Evolutionary conservation across 2,888 invertebrate genomes (phyloP), one percentile per base, ranked within the genome.

Genomic region (Orthosia gothica): DNA sequence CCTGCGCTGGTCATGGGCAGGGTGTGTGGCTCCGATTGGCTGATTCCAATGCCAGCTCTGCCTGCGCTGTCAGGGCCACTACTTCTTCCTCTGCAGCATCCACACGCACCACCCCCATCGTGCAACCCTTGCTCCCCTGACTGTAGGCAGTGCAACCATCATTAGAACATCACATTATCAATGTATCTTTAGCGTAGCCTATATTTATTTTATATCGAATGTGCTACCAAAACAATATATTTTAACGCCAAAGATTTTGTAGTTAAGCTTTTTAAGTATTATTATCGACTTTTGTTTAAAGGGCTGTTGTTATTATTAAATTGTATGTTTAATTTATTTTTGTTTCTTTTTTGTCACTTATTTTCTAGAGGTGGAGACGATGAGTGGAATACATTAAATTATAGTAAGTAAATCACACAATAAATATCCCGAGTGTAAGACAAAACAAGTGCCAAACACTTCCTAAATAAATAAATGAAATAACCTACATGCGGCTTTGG

Each of bases 11-110:
- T 96, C 23, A 96, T 97, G 95, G 96, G 96, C 5, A 88, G 96
- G n/a, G 96, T 97, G 0, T 96, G 96, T 67, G 97, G 96, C 0
- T 96, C 96, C 0, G 97, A 97, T 45, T 97, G 97, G 96, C 89
- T 97, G 70, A 95, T 97, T 18, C 96, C 96, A 0, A 83, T 96
- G 58, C 96, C 96, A 0, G 94, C 95, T 0, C 73, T 97, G 18
- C 95, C 96, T 0, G 88, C 96, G 0, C 87, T 96, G 0, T 96
- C 96, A 0, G 89, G 92, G 1, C 96, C 95, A 5, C 81, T 95
- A 71, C 87, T 96, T 26, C 86, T 96, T n/a, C 96, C 96, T 0
- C 81, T 96, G 5, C 96, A 96, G 55, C 95, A 94, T 77, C 94
- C 91, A 40, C 95, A 93, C 62, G 89, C 90, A 0, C 91, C 94